Conservation (phyloP, 2,888 invertebrate genomes). For the Drosophila infuscata region DNA sequence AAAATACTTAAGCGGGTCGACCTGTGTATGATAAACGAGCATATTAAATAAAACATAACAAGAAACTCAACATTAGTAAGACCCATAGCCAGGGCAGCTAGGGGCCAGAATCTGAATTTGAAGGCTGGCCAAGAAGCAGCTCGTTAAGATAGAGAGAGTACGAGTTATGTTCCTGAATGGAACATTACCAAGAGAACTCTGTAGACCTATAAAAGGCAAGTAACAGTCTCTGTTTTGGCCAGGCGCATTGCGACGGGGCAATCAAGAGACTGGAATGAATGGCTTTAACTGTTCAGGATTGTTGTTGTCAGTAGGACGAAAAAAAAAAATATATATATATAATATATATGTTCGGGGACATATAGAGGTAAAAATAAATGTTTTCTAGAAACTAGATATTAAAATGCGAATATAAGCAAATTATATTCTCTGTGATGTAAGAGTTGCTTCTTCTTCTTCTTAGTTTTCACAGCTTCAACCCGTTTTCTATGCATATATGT, state of each 20-base stretch:
- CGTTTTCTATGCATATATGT: not conserved
- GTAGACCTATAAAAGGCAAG: slow-evolving; percentile 1
- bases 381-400: not conserved
- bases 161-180: slow-evolving; percentile 5
- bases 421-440: not conserved
- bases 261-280: slow-evolving; percentile 12
- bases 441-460: not conserved
- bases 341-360: not conserved
- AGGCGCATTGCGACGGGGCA: not conserved
- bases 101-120: slow-evolving; percentile 8
- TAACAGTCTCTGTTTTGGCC: slow-evolving; percentile 1
- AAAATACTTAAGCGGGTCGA: slow-evolving; percentile 34
- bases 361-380: not conserved
- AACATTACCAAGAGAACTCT: slow-evolving; percentile 17
- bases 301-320: not conserved
- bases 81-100: slow-evolving; percentile 12
- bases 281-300: not conserved
- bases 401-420: not conserved
- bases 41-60: slow-evolving; percentile 63
- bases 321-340: not conserved
- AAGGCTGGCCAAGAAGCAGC: slow-evolving; percentile 28
- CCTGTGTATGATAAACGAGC: slow-evolving; percentile 62
- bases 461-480: not conserved
- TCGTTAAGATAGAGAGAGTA: slow-evolving; percentile 8
- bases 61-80: slow-evolving; percentile 30